Base-by-base conservation (phyloP, 2,888 invertebrate species). In the Ecliptopera silaceata region DNA sequence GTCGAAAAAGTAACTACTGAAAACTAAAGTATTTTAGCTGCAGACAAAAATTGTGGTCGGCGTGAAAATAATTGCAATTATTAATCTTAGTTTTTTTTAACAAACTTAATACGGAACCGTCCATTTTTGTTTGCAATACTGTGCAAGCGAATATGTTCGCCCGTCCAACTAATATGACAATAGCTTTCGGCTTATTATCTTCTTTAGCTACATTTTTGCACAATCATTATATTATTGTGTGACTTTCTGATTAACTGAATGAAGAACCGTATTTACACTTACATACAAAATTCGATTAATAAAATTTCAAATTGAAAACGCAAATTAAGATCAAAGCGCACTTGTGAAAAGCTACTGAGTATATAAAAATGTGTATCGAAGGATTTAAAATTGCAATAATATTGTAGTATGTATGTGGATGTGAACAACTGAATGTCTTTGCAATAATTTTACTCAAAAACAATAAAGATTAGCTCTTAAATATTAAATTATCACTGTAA, bases 151-250 rank as follows among this genome's bases (percentile, higher is more conserved):
- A 67, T 62, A 70, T 63, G 55, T 44, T 67, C 56, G 63, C 75
- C 75, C 75, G 73, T 75, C 75, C 75, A 70, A 60, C 53, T 61
- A 60, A 68, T 66, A 43, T 56, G 29, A 39, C 39, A 20, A 31
- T 31, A 32, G 32, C n/a, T 29, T 18, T 38, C 20, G n/a, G 1
- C 10, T 22, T 42, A 4, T 11, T 11, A 20, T 13, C 4, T 12
- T 13, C 2, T 34, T 13, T 34, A 15, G 8, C 10, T 13, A 34
- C 34, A 13, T 0, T 36, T 15, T 2, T 36, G 15, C 15, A 15
- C 8, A 6, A 15, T 36, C 8, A 15, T 36, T 13, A 8, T 6
- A 2, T 32, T 15, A 6, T 36, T 36, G 15, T 15, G 15, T 36
- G 6, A 34, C 13, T 13, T 32, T 2, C 5, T 34, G 13, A 13